Conservation (phyloP, 1,140 invertebrate species). For the Drosophila kepulauana region DNA sequence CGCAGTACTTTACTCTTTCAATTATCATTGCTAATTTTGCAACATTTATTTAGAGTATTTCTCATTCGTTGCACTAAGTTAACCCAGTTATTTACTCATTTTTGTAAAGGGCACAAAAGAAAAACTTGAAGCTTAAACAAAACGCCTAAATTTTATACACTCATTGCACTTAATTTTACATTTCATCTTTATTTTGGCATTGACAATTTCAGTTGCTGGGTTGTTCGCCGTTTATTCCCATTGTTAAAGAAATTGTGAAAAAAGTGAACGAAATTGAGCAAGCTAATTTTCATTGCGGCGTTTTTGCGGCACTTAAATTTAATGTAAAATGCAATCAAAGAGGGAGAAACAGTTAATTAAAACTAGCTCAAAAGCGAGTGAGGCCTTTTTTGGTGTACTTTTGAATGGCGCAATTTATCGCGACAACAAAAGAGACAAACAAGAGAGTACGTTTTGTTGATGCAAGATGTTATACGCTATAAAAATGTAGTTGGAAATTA, state of each 20-base stretch:
- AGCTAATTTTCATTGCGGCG: conserved; percentile 49
- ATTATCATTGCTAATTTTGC: background rate
- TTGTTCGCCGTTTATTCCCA: conserved; percentile 25
- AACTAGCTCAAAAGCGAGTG: conserved; percentile 35
- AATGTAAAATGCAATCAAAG: conserved; percentile 37
- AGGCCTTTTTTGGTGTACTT: conserved; percentile 11
- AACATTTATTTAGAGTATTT: conserved; percentile 12
- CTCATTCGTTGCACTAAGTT: conserved; percentile 17
- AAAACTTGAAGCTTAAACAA: conserved; percentile 45
- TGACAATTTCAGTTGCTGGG: conserved; percentile 64
- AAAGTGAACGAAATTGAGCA: conserved; percentile 57
- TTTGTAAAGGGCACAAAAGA: conserved; percentile 28
- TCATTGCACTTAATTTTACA: conserved; percentile 67
- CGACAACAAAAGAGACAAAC: conserved; percentile 26
- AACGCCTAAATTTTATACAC: conserved; percentile 49
- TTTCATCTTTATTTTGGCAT: conserved; percentile 68
- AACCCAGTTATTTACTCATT: conserved; percentile 22
- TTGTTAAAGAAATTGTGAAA: conserved; percentile 73
- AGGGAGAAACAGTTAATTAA: conserved; percentile 59
- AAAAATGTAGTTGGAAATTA: too few relatives aligned
- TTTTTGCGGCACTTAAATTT: conserved; percentile 36
- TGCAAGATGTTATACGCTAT: background rate
- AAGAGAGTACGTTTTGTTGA: background rate
- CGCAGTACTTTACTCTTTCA: background rate
- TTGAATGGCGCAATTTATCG: conserved; percentile 54